Conservation (phyloP, 2,113 vertebrate genomes). For the Chamaetylas fuelleborni region DNA sequence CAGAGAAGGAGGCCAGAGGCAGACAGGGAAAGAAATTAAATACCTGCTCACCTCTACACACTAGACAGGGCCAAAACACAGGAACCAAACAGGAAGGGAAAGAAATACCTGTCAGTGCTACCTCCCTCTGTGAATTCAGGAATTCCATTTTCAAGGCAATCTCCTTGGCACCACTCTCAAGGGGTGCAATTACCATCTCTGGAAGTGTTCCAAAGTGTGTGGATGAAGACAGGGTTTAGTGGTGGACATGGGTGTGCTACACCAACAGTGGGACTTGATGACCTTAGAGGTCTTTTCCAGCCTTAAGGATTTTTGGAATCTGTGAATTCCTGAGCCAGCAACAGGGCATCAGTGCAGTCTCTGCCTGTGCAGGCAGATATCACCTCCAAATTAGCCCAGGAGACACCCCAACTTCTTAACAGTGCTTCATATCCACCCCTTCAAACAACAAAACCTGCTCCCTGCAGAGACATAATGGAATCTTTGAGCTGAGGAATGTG, state of each 20-base stretch:
- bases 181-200: neutral
- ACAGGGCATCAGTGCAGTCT: accelerated
- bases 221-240: neutral
- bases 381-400: neutral
- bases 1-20: neutral
- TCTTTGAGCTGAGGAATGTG: neutral
- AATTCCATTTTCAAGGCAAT: accelerated
- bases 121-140: neutral
- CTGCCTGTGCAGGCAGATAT: neutral
- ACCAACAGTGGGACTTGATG: neutral
- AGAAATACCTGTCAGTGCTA: neutral
- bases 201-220: neutral
- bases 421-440: neutral
- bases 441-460: neutral
- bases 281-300: neutral
- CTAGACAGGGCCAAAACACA: neutral
- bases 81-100: neutral
- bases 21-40: neutral
- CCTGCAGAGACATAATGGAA: accelerated
- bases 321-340: neutral
- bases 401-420: neutral
- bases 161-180: neutral
- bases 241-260: neutral
- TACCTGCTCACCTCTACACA: neutral
- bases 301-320: neutral